Base-by-base conservation (phyloP, 2,797 vertebrate species). In the Pitangus sulphuratus region DNA sequence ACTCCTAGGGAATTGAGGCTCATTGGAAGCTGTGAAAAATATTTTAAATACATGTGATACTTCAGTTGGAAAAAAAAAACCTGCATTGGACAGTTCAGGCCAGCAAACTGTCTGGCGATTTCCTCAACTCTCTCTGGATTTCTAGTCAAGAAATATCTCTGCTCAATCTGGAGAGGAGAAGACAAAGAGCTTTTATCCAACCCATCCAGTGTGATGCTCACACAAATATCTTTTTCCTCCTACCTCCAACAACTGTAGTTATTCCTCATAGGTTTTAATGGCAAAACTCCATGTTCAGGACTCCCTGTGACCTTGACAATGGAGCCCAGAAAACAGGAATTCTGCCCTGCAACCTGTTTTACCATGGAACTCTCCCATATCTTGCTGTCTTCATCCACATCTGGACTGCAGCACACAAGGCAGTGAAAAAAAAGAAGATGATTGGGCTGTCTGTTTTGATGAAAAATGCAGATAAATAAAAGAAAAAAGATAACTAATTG, bases 11-110 rank as follows among this genome's bases (percentile, higher is more conserved):
- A 57, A 60, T 16, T 53, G 68, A 81, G 65, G 62, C 71, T 54
- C 48, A 71, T 76, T 33, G 90, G 44, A 33, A 92, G 47, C 37
- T 81, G 48, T 61, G 88, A 57, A 71, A 91, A 70, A 15, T 62
- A 45, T 53, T 75, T 82, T 24, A 66, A 51, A n/a, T 61, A 44
- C 2, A 17, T 21, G 15, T 53, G 25, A 48, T 15, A 8, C 15
- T 33, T 72, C 45, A 31, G 20, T 33, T 72, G 28, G 68, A 45
- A 71, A 70, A 47, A 80, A 80, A 51, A 13, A 65, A 40, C n/a
- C n/a, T 16, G 48, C 3, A 8, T 15, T 72, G 40, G 50, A 35
- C 16, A 72, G 37, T 13, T 37, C 8, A 56, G 11, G 20, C 35
- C 37, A 84, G 35, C 2, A 69, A 51, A 30, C 50, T 51, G 48